phyloP scores from a whole-genome alignment of 1,140 invertebrate species.

The Drosophila nikananu region DNA sequence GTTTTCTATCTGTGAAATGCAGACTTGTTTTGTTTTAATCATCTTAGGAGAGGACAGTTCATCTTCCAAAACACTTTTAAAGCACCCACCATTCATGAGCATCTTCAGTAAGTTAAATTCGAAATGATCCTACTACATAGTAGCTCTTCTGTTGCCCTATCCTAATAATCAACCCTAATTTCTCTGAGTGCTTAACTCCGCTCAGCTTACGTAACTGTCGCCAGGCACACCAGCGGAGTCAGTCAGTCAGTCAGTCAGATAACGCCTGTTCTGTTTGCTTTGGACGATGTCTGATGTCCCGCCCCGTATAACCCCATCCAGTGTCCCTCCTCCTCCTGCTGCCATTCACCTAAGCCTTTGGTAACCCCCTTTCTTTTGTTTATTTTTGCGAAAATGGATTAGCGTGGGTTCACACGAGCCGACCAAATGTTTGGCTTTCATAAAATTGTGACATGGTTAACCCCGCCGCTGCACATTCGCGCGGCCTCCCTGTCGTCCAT shows the following conservation, averaged over 20 bases:
- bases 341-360: neutral
- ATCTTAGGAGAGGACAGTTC: neutral
- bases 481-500: too few species aligned
- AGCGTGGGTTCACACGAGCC: constrained; percentile 80
- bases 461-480: constrained; percentile 7
- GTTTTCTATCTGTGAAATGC: too few species aligned
- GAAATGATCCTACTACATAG: too few species aligned
- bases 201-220: constrained; percentile 65
- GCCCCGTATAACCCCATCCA: neutral
- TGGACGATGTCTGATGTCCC: constrained; percentile 38
- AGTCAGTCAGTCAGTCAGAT: constrained; percentile 51
- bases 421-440: constrained; percentile 80
- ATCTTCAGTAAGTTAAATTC: neutral
- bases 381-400: constrained; percentile 77
- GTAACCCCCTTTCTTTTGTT: constrained; percentile 19
- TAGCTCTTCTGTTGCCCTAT: too few species aligned
- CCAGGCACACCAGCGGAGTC: constrained; percentile 16
- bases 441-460: constrained; percentile 68
- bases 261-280: constrained; percentile 77
- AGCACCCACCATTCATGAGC: neutral
- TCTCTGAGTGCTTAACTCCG: constrained; percentile 3
- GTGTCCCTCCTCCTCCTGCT: neutral
- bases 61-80: neutral
- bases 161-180: neutral
- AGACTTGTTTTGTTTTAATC: too few species aligned